A percentile compares a stretch with the other conserved stretches of the same genome.
Evolutionary conservation across 1,140 invertebrate species (phyloP).

Genomic region (Sesamia nonagrioides): DNA sequence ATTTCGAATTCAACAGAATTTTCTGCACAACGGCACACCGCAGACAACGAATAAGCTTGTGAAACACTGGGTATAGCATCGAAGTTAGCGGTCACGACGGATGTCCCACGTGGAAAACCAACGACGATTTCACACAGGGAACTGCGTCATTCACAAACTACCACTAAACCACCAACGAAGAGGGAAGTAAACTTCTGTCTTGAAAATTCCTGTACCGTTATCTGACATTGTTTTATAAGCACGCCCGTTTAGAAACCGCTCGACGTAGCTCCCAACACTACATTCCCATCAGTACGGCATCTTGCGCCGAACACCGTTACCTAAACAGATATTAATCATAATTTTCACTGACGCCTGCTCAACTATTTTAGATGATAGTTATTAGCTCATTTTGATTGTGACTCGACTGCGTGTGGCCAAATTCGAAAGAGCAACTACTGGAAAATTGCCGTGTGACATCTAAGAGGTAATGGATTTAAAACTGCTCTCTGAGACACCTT

Average conservation of each 20-base stretch:
- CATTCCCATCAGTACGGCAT: slow-evolving; percentile 65
- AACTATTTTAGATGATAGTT: slow-evolving; percentile 83
- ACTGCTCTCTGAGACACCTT: slow-evolving; percentile 73
- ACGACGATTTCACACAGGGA: slow-evolving; percentile 13
- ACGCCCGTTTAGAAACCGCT: slow-evolving; percentile 38
- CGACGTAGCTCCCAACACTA: slow-evolving; percentile 11
- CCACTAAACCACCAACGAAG: neutral
- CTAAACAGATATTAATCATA: slow-evolving; percentile 87
- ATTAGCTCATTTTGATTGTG: slow-evolving; percentile 79
- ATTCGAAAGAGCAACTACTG: slow-evolving; percentile 71
- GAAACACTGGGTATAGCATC: slow-evolving; percentile 45
- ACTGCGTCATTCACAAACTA: neutral
- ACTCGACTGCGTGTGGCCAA: slow-evolving; percentile 76
- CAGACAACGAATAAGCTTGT: slow-evolving; percentile 57
- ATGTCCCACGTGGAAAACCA: neutral
- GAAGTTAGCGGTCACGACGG: neutral
- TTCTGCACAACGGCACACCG: slow-evolving; percentile 39
- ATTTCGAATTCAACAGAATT: slow-evolving; percentile 66
- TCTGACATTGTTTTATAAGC: slow-evolving; percentile 34
- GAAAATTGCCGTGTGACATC: slow-evolving; percentile 86
- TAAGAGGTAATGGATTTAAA: slow-evolving; percentile 83
- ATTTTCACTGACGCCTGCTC: slow-evolving; percentile 84
- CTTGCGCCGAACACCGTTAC: slow-evolving; percentile 73
- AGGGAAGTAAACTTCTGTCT: neutral
- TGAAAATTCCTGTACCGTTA: slow-evolving; percentile 31